Evolutionary conservation across 2,888 invertebrate genomes (phyloP), one percentile per base, ranked within the genome.

Genomic region (Eristalis arbustorum): DNA sequence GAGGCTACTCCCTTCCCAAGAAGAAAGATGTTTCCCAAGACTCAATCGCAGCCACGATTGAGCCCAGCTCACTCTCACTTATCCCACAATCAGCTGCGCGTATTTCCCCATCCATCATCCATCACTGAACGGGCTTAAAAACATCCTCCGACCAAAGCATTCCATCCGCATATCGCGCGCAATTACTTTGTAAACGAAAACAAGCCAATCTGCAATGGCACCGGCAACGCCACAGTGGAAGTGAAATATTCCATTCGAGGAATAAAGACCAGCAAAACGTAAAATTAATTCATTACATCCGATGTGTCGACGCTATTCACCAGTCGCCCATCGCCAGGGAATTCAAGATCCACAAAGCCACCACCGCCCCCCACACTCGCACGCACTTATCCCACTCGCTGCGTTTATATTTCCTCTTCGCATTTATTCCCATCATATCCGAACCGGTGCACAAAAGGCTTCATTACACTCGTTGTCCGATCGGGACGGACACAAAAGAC

Each of bases 401-500:
- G 49, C 56, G 69, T 77, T 37, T 62, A 71, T 64, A 71, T 57
- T 64, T 71, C 69, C 69, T 68, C 56, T 64, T 63, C 42, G 34
- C 42, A 66, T 71, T 72, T 66, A 78, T 73, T 72, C 37, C 18
- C 67, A 61, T 79, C 66, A 72, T 61, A 79, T 73, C 78, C 78
- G 61, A 49, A 56, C 61, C 72, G 69, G 63, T 71, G 57, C 69
- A 77, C 77, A 77, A 73, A 78, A 62, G 59, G 49, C 72, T 67
- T 67, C 67, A 79, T 79, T 79, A 66, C 37, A 57, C 68, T 62
- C 28, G 28, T 49, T 23, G 56, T 40, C 57, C 40, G 59, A 49
- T 42, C 49, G 49, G 14, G 59, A 69, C 1, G 3, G 13, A 42
- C 13, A 37, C 2, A 22, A 31, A 42, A n/a, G n/a, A n/a, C n/a